Evolutionary conservation across 2,797 vertebrate species (phyloP), one percentile per base, ranked within the genome.

Genomic region (Urocyon cinereoargenteus): DNA sequence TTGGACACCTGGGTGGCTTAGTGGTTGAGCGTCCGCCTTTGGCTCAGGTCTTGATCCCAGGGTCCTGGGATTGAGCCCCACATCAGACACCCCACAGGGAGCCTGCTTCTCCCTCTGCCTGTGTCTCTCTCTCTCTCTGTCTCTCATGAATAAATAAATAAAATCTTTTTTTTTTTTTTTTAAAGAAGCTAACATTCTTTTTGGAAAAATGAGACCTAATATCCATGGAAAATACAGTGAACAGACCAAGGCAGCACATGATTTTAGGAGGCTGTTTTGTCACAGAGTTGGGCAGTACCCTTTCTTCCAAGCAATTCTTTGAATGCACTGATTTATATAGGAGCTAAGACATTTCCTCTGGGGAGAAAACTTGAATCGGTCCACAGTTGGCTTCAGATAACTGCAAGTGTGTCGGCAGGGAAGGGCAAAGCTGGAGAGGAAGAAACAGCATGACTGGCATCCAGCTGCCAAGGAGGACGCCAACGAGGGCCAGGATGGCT

Each of bases 201-300:
- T 57, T 59, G 31, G 31, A 72, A 82, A 96, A 88, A 70, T 15
- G 59, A n/a, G 75, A 53, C 78, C 75, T 83, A 87, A 86, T 16
- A 70, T 68, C 34, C 40, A 53, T 19, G 14, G 75, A 36, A 94
- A 90, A 79, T 22, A 12, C 2, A 8, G 49, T 31, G 26, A 86
- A 82, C 21, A n/a, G 59, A 68, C 55, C 21, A 18, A 22, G n/a
- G 36, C 31, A 83, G 51, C 6, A 3, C 0, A 0, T 16, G 18
- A 51, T 28, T 28, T 19, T 28, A 5, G 28, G 1, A 68, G 40
- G 10, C 68, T 64, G 8, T 66, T 81, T n/a, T 68, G n/a, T 64
- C 16, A 0, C 4, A 7, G 34, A 34, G 1, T 5, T 34, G 45
- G 83, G 62, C 3, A 0, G 6, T 0, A 3, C 14, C 34, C 19